Conservation (phyloP, 2,888 invertebrate species). For the Eupsilia transversa region DNA sequence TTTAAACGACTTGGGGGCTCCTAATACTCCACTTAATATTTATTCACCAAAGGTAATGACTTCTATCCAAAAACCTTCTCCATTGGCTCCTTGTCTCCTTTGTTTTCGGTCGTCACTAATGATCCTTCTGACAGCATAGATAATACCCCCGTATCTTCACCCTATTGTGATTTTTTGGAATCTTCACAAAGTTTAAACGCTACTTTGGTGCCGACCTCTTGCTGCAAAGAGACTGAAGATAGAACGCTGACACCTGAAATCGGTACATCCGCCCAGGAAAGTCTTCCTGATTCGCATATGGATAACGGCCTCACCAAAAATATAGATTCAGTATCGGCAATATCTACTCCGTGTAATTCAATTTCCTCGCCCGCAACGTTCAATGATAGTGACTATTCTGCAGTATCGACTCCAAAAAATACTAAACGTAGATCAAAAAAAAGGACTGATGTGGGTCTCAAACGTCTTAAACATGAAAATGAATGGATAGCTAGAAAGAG, state of each 20-base stretch:
- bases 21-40: conserved; percentile 33
- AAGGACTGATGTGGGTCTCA: not conserved
- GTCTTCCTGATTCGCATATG: too few relatives aligned
- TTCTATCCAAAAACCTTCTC: conserved; percentile 38
- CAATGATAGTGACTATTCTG: too few relatives aligned
- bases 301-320: too few relatives aligned
- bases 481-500: conserved; percentile 14
- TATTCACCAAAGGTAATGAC: conserved; percentile 35
- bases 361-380: too few relatives aligned
- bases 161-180: not conserved
- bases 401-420: too few relatives aligned
- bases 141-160: conserved; percentile 19
- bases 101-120: conserved; percentile 30
- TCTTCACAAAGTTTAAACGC: not conserved
- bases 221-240: too few relatives aligned
- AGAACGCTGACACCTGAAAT: too few relatives aligned
- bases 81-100: conserved; percentile 40
- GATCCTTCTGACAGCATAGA: conserved; percentile 13
- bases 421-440: too few relatives aligned
- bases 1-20: conserved; percentile 30
- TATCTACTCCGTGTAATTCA: too few relatives aligned
- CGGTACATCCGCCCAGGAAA: too few relatives aligned
- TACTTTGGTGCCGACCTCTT: too few relatives aligned
- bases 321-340: too few relatives aligned
- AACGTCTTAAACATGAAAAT: not conserved